These are phyloP conservation scores for Heliangelus exortis DNA, from an alignment of 2,797 vertebrate species.

Conservation along the genomic window DNA sequence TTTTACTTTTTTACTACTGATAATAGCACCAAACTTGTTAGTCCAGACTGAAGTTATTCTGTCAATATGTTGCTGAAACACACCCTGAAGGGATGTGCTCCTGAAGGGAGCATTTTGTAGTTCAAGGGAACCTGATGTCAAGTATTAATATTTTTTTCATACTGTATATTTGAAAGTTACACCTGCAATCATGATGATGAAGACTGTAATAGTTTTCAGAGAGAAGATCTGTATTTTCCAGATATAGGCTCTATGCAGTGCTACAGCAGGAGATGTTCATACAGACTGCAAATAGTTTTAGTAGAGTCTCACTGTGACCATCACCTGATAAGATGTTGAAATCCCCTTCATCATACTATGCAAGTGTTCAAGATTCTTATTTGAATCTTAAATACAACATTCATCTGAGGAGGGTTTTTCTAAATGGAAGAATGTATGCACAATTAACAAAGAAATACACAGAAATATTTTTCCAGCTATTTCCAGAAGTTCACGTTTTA, in stretches of 20 bases:
- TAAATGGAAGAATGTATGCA: background rate
- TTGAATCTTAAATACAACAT: background rate
- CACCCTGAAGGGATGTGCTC: conserved; percentile 1
- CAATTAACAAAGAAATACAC: background rate
- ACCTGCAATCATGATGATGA: conserved; percentile 22
- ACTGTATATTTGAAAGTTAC: conserved; percentile 19
- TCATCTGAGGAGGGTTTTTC: background rate
- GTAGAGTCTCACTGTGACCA: background rate
- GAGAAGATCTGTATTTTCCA: background rate
- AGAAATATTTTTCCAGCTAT: background rate
- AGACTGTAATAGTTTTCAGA: background rate
- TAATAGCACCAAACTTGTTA: conserved; percentile 4
- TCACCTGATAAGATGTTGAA: background rate
- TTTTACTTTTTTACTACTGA: background rate
- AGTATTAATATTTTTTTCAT: conserved; percentile 21
- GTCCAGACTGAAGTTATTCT: background rate
- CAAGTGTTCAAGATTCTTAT: background rate
- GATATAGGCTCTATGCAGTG: background rate
- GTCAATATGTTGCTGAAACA: conserved; percentile 38
- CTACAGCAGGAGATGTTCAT: background rate
- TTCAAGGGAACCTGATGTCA: conserved; percentile 9
- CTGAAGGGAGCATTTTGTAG: conserved; percentile 19
- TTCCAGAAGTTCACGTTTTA: background rate
- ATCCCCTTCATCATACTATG: background rate
- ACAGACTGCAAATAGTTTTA: background rate